These are phyloP conservation scores for Sinella curviseta DNA, from an alignment of 1,140 invertebrate genomes.

Conservation along the genomic window DNA sequence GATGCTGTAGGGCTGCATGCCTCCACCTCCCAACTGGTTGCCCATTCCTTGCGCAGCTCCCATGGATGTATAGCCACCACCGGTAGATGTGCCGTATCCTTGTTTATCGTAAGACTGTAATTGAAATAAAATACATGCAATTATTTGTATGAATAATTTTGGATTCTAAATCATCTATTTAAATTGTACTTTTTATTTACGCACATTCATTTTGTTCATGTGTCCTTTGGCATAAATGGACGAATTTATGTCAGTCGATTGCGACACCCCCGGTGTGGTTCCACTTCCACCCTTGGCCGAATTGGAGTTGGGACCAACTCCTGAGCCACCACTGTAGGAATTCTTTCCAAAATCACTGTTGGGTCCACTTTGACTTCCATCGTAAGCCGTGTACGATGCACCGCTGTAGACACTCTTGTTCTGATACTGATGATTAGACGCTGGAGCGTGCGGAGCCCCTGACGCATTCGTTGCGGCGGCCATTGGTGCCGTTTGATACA, in stretches of 20 bases:
- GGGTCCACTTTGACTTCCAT: constrained; percentile 34
- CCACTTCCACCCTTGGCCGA: constrained; percentile 38
- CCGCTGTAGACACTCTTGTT: constrained; percentile 41
- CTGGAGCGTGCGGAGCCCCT: constrained; percentile 40
- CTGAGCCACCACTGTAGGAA: constrained; percentile 41
- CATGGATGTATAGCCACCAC: constrained; percentile 36
- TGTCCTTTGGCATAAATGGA: constrained; percentile 48
- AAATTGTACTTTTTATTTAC: not conserved
- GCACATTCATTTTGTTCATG: constrained; percentile 47
- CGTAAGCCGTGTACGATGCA: constrained; percentile 32
- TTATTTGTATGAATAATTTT: not conserved
- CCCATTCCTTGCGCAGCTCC: constrained; percentile 36
- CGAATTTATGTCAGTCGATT: constrained; percentile 48
- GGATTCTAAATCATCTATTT: not conserved
- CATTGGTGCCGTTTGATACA: constrained; percentile 45
- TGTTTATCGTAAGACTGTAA: constrained; percentile 46
- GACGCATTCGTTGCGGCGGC: constrained; percentile 42
- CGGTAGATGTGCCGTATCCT: constrained; percentile 34
- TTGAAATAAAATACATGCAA: constrained; percentile 23
- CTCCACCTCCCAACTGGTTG: constrained; percentile 43
- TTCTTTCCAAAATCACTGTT: constrained; percentile 41
- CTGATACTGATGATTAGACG: constrained; percentile 47
- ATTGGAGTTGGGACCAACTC: constrained; percentile 42
- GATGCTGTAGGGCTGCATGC: constrained; percentile 39
- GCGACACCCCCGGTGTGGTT: constrained; percentile 41